phyloP scores from a whole-genome alignment of 2,888 invertebrate genomes.

The Carterocephalus palaemon region DNA sequence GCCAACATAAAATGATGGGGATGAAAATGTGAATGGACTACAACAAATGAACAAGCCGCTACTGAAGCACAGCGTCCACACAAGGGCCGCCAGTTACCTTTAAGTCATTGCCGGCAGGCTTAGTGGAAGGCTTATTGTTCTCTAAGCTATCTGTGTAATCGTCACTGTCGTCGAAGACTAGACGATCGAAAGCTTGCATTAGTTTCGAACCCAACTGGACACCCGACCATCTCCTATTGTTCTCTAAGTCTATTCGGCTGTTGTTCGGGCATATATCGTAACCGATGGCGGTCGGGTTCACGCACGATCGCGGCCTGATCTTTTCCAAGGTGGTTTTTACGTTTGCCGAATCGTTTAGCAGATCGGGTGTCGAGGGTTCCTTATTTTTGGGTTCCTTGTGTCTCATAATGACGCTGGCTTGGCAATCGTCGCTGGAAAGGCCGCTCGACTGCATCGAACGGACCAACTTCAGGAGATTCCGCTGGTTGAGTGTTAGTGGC shows the following conservation, averaged over 20 bases:
- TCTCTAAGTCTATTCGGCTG: conserved; percentile 67
- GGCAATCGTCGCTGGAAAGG: conserved; percentile 76
- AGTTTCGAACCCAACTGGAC: conserved; percentile 84
- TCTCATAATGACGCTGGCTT: conserved; percentile 73
- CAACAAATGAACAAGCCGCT: conserved; percentile 37
- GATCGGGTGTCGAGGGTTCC: conserved; percentile 79
- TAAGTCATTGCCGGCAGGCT: conserved; percentile 72
- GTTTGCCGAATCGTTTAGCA: conserved; percentile 77
- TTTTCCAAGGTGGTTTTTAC: conserved; percentile 73
- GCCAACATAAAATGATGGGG: conserved; percentile 19
- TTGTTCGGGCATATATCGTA: conserved; percentile 73
- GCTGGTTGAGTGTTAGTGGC: conserved; percentile 78
- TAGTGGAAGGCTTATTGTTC: conserved; percentile 72
- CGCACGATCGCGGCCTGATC: conserved; percentile 84
- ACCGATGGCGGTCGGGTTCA: conserved; percentile 75
- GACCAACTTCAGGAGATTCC: conserved; percentile 78
- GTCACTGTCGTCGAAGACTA: conserved; percentile 82
- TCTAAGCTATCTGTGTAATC: conserved; percentile 88
- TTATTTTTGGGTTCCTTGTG: conserved; percentile 70
- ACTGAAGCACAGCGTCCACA: conserved; percentile 44
- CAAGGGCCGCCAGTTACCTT: conserved; percentile 67
- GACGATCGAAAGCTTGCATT: conserved; percentile 84
- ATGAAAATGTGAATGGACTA: conserved; percentile 38
- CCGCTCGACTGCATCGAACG: conserved; percentile 79
- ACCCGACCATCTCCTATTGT: conserved; percentile 85